Conservation (phyloP, 2,113 vertebrate species). For the Dasyprocta punctata region DNA sequence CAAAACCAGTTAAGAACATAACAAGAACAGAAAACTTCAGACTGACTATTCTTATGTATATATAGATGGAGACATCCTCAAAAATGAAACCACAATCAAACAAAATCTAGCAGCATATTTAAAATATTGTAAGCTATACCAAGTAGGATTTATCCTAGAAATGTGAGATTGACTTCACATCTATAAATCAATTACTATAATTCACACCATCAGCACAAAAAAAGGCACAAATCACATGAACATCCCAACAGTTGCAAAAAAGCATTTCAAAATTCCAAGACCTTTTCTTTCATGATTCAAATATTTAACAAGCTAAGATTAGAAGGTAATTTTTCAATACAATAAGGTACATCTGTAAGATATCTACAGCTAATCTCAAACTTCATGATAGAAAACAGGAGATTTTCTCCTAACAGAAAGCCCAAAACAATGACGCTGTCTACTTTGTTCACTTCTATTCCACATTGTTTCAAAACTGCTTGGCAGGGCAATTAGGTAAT, state of each 20-base stretch:
- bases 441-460: not conserved
- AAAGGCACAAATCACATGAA: not conserved
- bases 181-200: not conserved
- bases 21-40: not conserved
- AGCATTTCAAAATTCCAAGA: not conserved
- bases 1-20: not conserved
- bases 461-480: not conserved
- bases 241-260: not conserved
- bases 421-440: not conserved
- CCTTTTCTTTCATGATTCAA: not conserved
- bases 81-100: not conserved
- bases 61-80: not conserved
- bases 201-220: not conserved
- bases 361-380: not conserved
- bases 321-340: not conserved
- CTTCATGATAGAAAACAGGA: not conserved
- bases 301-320: not conserved
- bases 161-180: not conserved
- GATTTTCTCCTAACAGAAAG: not conserved
- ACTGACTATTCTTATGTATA: not conserved
- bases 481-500: not conserved
- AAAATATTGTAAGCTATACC: not conserved
- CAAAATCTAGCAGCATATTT: slow-evolving; percentile 25
- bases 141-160: not conserved
- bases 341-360: not conserved